These are phyloP conservation scores for Virgularia gustaviana DNA, from an alignment of 92 coral and sea anemone genomes.

Conservation along the genomic window DNA sequence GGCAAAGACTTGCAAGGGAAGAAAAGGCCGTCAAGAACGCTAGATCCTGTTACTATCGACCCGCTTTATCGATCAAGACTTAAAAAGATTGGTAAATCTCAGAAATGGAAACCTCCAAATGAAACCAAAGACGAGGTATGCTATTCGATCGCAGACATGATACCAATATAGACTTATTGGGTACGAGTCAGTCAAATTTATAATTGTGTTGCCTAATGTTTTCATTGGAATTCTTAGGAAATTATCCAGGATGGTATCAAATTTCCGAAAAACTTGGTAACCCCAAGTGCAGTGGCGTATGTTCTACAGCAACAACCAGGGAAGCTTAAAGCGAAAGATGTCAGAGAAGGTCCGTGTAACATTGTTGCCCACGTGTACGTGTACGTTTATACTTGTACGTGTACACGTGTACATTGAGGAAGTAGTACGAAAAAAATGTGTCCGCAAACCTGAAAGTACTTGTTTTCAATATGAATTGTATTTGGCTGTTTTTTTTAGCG, in stretches of 20 bases:
- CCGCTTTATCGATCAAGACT: slow-evolving; percentile 91
- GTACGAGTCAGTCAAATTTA: no score
- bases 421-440: neutral
- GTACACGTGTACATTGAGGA: neutral
- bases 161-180: neutral
- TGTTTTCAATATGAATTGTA: no score
- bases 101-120: neutral
- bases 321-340: slow-evolving; percentile 87
- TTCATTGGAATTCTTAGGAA: no score
- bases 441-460: neutral
- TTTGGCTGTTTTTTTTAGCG: slow-evolving; percentile 56
- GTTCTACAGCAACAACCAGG: slow-evolving; percentile 90
- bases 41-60: slow-evolving; percentile 85
- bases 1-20: neutral
- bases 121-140: slow-evolving; percentile 25
- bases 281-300: slow-evolving; percentile 66
- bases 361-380: neutral
- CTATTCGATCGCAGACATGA: neutral
- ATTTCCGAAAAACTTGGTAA: slow-evolving; percentile 76
- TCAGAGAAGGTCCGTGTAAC: slow-evolving; percentile 92
- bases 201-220: no score
- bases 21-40: slow-evolving; percentile 21
- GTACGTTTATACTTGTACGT: neutral
- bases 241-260: slow-evolving; percentile 72
- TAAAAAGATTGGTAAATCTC: slow-evolving; percentile 65